Evolutionary conservation across 2,797 vertebrate genomes (phyloP), one percentile per base, ranked within the genome.

Genomic region (Tinamus major): DNA sequence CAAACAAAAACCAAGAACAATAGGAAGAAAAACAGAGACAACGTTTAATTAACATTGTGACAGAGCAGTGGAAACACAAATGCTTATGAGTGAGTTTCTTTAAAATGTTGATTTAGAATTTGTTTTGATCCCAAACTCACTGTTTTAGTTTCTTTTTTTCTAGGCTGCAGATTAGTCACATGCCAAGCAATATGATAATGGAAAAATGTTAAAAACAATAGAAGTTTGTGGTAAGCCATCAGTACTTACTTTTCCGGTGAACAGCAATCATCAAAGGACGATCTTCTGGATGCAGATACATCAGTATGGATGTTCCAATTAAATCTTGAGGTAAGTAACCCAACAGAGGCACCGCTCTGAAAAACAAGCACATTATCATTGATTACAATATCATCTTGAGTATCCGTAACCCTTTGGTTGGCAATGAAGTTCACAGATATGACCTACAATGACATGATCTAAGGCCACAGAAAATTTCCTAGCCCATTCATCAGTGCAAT

Each of bases 311-410:
- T 0, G 97, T 98, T 64, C 97, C 97, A 26, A 97, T 85, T 93
- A 98, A 93, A 80, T 98, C 98, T 44, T 98, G 97, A 82, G 98
- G 98, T 51, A 98, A 96, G 82, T 97, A 98, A 56, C 98, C 97
- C 96, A 98, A 93, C 91, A 98, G 96, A 92, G 97, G 97, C 93
- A 98, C 97, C 7, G 97, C 98, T 94, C 98, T 98, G 97, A 84
- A 97, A 94, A 8, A 48, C 48, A 3, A 59, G 91, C 31, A 92
- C 4, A 37, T 85, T 9, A 76, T 4, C 31, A 51, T 19, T 23
- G 13, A 29, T 53, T n/a, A 59, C 6, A 85, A 68, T 3, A 33
- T 0, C 9, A 41, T 55, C 80, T 41, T 37, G 49, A 49, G 12
- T 10, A 78, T 14, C n/a, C 37, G 88, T 46, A 90, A 53, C 20